Evolutionary conservation across 2,113 vertebrate species (phyloP).

Genomic region (Prunella himalayana): DNA sequence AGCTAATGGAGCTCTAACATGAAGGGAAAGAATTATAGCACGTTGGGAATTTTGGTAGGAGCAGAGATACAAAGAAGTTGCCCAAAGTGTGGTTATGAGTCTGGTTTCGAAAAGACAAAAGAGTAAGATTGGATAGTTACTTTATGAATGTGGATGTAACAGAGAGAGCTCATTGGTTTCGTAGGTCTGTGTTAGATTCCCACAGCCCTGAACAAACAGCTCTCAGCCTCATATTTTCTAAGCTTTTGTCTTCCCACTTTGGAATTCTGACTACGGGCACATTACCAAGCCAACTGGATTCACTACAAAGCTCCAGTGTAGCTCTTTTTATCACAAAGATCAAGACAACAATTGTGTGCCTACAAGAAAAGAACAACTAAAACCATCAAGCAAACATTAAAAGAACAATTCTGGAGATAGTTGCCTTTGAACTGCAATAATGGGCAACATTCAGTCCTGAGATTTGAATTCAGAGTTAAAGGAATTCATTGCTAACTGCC

Average conservation of each 20-base stretch:
- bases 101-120: slow-evolving; percentile 64
- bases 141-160: slow-evolving; percentile 68
- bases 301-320: slow-evolving; percentile 75
- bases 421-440: slow-evolving; percentile 78
- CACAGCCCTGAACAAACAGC: slow-evolving; percentile 77
- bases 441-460: slow-evolving; percentile 70
- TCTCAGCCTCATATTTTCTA: slow-evolving; percentile 74
- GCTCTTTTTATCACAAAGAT: slow-evolving; percentile 78
- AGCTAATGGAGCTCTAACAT: slow-evolving; percentile 22
- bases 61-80: slow-evolving; percentile 50
- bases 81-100: slow-evolving; percentile 53
- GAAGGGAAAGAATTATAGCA: slow-evolving; percentile 43
- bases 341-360: slow-evolving; percentile 80
- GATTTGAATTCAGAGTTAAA: slow-evolving; percentile 72
- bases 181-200: slow-evolving; percentile 67
- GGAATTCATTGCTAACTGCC: slow-evolving; percentile 71
- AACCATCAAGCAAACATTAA: slow-evolving; percentile 76
- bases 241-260: slow-evolving; percentile 75
- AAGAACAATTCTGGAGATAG: slow-evolving; percentile 80
- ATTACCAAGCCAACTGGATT: slow-evolving; percentile 78
- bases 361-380: slow-evolving; percentile 82
- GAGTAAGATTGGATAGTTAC: slow-evolving; percentile 28
- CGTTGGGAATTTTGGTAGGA: slow-evolving; percentile 33
- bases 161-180: slow-evolving; percentile 63
- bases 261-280: slow-evolving; percentile 74